Percentiles rank a stretch among this genome's conserved stretches.
These are phyloP conservation scores for Triops longicaudatus DNA, from an alignment of 1,140 invertebrate species.

Conservation along the genomic window DNA sequence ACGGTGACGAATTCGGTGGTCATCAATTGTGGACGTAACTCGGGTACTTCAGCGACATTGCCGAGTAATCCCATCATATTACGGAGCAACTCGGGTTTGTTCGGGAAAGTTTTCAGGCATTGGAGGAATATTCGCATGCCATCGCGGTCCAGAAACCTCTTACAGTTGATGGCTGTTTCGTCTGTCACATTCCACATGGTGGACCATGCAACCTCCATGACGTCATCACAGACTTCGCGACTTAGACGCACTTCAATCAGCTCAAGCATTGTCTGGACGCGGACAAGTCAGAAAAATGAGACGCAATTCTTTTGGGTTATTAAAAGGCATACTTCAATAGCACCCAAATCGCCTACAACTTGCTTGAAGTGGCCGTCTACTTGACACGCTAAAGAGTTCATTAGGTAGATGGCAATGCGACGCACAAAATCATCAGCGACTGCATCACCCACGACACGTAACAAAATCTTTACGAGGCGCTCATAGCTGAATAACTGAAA, in stretches of 20 bases:
- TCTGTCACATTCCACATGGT: conserved; percentile 98
- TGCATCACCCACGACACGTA: conserved; percentile 57
- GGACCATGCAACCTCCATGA: conserved; percentile 95
- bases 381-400: conserved; percentile 92
- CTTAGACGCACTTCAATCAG: conserved; percentile 68
- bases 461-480: conserved; percentile 70
- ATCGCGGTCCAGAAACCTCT: conserved; percentile 70
- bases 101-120: conserved; percentile 72
- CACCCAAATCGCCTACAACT: conserved; percentile 78
- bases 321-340: conserved; percentile 60
- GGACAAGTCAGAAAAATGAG: background rate
- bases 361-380: conserved; percentile 87
- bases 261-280: conserved; percentile 69
- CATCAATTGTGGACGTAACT: conserved; percentile 76
- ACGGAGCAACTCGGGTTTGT: conserved; percentile 76
- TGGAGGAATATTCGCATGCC: conserved; percentile 80
- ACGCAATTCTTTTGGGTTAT: conserved; percentile 12
- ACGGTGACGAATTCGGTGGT: conserved; percentile 70
- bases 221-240: conserved; percentile 74
- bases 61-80: conserved; percentile 96
- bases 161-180: conserved; percentile 87
- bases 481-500: conserved; percentile 82
- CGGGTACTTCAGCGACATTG: conserved; percentile 88
- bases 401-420: conserved; percentile 84
- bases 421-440: conserved; percentile 85